Evolutionary conservation across 53 echinoderm and acorn worm species (phyloP).

Genomic region (Glandiceps talaboti): DNA sequence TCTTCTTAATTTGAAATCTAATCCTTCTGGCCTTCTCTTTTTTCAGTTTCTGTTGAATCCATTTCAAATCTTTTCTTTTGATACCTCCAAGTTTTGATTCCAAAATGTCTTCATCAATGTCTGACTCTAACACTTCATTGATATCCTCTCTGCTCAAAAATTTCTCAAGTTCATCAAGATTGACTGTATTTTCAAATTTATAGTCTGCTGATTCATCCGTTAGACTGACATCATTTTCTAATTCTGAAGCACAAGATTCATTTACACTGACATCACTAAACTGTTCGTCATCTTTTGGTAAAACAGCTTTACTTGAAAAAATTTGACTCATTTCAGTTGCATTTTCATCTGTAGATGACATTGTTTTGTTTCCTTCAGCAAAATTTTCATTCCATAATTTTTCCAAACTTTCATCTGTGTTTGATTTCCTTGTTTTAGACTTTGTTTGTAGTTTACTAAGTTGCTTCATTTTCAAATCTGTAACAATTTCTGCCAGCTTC

Average conservation of each 20-base stretch:
- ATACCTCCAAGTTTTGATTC: not conserved
- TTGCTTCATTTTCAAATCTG: not conserved
- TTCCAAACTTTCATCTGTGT: not conserved
- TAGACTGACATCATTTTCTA: not conserved
- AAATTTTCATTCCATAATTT: not conserved
- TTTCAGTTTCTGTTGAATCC: not conserved
- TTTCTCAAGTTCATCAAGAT: not conserved
- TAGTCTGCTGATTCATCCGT: not conserved
- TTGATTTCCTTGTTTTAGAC: not conserved
- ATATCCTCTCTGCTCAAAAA: not conserved
- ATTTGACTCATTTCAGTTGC: not conserved
- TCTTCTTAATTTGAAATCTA: slow-evolving; percentile 11
- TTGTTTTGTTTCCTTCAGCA: not conserved
- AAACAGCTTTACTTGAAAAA: not conserved
- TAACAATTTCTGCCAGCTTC: not conserved
- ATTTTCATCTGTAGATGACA: not conserved
- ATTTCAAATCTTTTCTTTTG: not conserved
- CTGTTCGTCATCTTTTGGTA: not conserved
- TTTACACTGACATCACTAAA: not conserved
- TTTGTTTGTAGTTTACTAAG: too few species aligned
- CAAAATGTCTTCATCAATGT: not conserved
- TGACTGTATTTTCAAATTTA: not conserved
- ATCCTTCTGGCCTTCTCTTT: not conserved
- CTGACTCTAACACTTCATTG: not conserved
- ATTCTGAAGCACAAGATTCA: not conserved